Percentiles rank a stretch among this genome's conserved stretches.
Evolutionary conservation across 2,888 invertebrate species (phyloP).

Genomic region (Clepsis dumicolana): DNA sequence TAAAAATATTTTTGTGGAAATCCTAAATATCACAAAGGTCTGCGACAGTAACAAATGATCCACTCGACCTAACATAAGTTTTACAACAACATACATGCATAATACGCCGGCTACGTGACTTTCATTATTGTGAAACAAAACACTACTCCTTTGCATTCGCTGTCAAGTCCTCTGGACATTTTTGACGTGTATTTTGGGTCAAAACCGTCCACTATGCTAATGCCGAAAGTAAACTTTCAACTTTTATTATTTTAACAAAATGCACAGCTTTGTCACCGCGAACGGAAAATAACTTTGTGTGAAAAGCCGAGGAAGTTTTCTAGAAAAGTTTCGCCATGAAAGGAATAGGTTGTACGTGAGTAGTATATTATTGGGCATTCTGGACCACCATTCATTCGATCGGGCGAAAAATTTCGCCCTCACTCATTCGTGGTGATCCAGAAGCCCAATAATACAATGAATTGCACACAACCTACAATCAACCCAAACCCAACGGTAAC

Average conservation of each 20-base stretch:
- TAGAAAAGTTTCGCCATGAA: conserved; percentile 51
- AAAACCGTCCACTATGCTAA: conserved; percentile 23
- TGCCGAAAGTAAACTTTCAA: conserved; percentile 19
- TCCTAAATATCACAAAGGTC: not conserved
- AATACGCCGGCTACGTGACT: conserved; percentile 30
- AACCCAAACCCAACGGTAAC: no score
- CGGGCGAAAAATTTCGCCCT: no score
- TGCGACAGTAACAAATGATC: conserved; percentile 16
- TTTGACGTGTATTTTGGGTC: conserved; percentile 18
- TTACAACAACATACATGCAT: conserved; percentile 16
- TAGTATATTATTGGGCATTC: no score
- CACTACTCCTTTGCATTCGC: not conserved
- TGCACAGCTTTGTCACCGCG: conserved; percentile 38
- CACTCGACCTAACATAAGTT: conserved; percentile 13
- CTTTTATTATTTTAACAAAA: conserved; percentile 42
- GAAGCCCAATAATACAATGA: no score
- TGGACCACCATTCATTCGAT: no score
- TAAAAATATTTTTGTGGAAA: not conserved
- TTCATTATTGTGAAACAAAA: conserved; percentile 28
- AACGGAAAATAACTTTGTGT: conserved; percentile 43
- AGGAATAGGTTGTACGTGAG: conserved; percentile 47
- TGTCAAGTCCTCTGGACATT: conserved; percentile 16
- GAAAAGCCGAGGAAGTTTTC: conserved; percentile 49
- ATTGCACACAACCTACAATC: no score
- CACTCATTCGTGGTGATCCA: no score